Base-by-base conservation (phyloP, 1,140 invertebrate genomes). In the Drosophila murphyi region DNA sequence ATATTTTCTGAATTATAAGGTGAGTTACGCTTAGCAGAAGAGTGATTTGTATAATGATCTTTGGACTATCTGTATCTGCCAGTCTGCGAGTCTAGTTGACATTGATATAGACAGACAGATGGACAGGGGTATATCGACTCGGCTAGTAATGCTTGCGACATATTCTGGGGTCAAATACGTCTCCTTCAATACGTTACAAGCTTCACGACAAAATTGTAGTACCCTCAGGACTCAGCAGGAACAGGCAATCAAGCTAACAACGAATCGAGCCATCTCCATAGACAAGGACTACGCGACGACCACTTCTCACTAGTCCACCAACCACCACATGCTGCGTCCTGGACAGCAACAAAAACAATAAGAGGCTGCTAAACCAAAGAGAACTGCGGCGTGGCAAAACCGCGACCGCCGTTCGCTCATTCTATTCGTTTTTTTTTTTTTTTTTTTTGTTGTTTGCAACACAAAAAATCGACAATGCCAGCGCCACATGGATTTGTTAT, bases 211-310 rank as follows among this genome's bases (percentile, higher is more conserved):
- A 20, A 20, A 20, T 20, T 20, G 20, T 20, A 20, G 20, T 20
- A 20, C 20, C 20, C 20, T 20, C 20, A 20, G 1, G 1, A 2
- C 20, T 20, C 20, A 52, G 37, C 65, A 69, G 34, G 69, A 74
- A 69, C 71, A 61, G 51, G 50, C 71, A 73, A 73, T 68, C 71
- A 69, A 56, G 71, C 71, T 61, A 68, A 73, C 71, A 60, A 69
- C 71, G 69, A 73, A 73, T 41, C 64, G 55, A 73, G 55, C 54
- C 63, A 59, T 72, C 63, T 54, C 50, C 64, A 69, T 68, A 69
- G 64, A 48, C 41, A 51, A 47, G 31, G 41, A 43, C 7, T 12
- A 28, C 35, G 35, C 37, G 35, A 28, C 51, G 59, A 56, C 59
- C 68, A 63, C 60, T 71, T 71, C 29, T 35, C 68, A 63, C 51